Evolutionary conservation across 1,140 invertebrate species (phyloP), one percentile per base, ranked within the genome.

Genomic region (Mercenaria mercenaria): DNA sequence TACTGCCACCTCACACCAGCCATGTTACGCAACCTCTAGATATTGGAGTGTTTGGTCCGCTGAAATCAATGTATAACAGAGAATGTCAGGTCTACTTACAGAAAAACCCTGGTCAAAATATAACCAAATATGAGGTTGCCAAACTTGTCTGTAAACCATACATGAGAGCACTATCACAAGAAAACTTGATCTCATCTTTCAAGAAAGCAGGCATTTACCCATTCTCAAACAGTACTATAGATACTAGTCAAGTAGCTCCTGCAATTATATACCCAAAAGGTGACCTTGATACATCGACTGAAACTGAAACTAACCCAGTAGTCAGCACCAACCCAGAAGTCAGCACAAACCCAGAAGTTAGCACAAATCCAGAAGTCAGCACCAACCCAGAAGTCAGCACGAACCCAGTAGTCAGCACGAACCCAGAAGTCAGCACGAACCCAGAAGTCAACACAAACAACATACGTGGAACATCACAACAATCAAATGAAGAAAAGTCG

Each of bases 1-100:
- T 93, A 23, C 76, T 94, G 29, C 93, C 92, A 37, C 82, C 91
- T 26, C 92, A 93, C 72, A 81, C 76, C 26, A 69, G 59, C 32
- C 76, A 81, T 39, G 23, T 67, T 23, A 67, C 64, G 13, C 87
- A 81, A 34, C 87, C 76, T 29, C 32, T 88, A n/a, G 87, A 81
- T 87, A 67, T 89, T 52, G 80, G 67, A 23, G 77, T 91, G 18
- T 93, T 89, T 91, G 77, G 80, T 8, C 85, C 92, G 15, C 91
- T 92, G 81, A 91, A 94, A 80, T 76, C 80, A 47, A 86, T 80
- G 15, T 86, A 85, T 43, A 13, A 85, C 41, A 90, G 59, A 18
- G 85, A 88, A 43, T 92, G 89, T 41, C 56, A 80, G 15, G n/a
- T 20, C 3, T 87, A 81, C 34, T 0, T 91, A 23, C 72, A 85